Conservation (phyloP, 2,888 invertebrate species). For the Rhopalosiphum nymphaeae region DNA sequence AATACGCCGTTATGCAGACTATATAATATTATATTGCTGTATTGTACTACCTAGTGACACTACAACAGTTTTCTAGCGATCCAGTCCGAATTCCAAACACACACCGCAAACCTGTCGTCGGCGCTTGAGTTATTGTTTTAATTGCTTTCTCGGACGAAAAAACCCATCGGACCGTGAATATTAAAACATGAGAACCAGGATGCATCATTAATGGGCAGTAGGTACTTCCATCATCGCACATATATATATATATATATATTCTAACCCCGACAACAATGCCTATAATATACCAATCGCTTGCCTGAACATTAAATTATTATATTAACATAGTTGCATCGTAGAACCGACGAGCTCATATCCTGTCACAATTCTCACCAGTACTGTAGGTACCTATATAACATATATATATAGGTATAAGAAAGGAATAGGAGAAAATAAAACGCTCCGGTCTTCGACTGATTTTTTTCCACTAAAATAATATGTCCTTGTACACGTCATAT, state of each 20-base stretch:
- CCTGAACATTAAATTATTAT: neutral
- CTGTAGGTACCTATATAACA: neutral
- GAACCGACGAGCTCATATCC: slow-evolving; percentile 31
- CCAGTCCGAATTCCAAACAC: slow-evolving; percentile 16
- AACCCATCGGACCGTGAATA: slow-evolving; percentile 51
- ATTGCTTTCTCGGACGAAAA: slow-evolving; percentile 53
- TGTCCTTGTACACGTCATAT: neutral
- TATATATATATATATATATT: neutral
- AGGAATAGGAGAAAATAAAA: neutral
- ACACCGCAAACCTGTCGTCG: slow-evolving; percentile 1
- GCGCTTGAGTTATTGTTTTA: slow-evolving; percentile 33
- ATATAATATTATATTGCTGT: slow-evolving; percentile 7
- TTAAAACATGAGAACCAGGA: slow-evolving; percentile 61
- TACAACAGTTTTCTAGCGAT: slow-evolving; percentile 1
- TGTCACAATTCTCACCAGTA: slow-evolving; percentile 11
- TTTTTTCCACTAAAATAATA: neutral
- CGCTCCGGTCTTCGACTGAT: neutral
- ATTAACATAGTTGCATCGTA: neutral
- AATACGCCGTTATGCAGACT: neutral
- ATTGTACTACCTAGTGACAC: neutral
- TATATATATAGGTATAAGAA: neutral
- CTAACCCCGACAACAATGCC: slow-evolving; percentile 39
- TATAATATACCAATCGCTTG: slow-evolving; percentile 14
- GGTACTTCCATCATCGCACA: neutral
- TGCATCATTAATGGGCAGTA: slow-evolving; percentile 34